A percentile compares a stretch with the other conserved stretches of the same genome.
Evolutionary conservation across 2,888 invertebrate genomes (phyloP).

Genomic region (Drosophila neoperkinsi): DNA sequence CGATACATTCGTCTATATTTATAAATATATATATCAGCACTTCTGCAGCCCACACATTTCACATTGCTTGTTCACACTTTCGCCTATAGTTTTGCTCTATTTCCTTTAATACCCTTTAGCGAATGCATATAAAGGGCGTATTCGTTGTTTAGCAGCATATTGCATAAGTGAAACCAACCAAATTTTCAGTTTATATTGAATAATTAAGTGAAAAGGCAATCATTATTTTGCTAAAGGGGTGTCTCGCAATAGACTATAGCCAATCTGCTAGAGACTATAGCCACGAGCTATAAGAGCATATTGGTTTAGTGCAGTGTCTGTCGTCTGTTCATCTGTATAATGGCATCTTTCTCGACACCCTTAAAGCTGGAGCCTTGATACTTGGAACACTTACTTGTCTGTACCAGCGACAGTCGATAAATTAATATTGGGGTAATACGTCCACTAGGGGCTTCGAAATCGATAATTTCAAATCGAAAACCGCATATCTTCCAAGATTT

Average conservation of each 20-base stretch:
- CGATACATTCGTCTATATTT: neutral
- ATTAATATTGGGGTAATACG: too few species aligned
- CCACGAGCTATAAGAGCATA: too few species aligned
- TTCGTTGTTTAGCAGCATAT: neutral
- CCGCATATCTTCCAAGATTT: neutral
- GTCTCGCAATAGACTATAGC: neutral
- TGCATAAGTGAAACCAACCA: neutral
- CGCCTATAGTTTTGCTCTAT: constrained; percentile 9
- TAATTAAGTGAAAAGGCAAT: neutral
- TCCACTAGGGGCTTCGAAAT: too few species aligned
- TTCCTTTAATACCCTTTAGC: constrained; percentile 8
- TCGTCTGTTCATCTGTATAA: too few species aligned
- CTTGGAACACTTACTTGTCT: too few species aligned
- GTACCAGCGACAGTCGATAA: too few species aligned
- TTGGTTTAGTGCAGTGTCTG: too few species aligned
- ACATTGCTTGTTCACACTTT: neutral
- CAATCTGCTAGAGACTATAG: too few species aligned
- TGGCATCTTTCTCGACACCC: too few species aligned
- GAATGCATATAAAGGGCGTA: constrained; percentile 4
- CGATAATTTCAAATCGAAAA: neutral
- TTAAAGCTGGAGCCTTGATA: too few species aligned
- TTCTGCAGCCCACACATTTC: neutral
- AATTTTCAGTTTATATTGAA: neutral
- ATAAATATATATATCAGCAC: neutral
- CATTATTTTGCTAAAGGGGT: neutral